Percentiles rank a stretch among this genome's conserved stretches.
These are phyloP conservation scores for Campylorhamphus procurvoides DNA, from an alignment of 2,113 vertebrate genomes.

Conservation along the genomic window DNA sequence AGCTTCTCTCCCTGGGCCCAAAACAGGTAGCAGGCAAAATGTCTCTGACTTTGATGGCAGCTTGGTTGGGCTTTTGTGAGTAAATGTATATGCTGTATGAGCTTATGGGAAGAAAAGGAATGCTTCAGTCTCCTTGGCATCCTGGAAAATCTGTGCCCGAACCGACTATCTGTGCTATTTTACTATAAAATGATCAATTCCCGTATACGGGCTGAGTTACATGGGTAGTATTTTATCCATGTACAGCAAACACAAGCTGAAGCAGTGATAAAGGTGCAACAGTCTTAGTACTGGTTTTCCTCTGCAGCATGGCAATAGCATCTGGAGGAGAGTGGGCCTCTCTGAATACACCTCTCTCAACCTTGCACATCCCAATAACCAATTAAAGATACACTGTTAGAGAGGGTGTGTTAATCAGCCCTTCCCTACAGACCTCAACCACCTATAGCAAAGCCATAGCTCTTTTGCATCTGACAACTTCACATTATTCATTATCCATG, in stretches of 20 bases:
- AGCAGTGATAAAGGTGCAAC: not conserved
- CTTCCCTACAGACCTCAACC: not conserved
- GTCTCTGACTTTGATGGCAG: not conserved
- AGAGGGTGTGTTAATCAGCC: not conserved
- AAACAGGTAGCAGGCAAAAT: not conserved
- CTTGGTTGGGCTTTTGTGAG: not conserved
- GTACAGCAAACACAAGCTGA: not conserved
- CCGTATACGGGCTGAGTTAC: not conserved
- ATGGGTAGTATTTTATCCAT: not conserved
- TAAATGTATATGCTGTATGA: not conserved
- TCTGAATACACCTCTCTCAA: not conserved
- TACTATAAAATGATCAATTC: not conserved
- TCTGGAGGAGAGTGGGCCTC: not conserved
- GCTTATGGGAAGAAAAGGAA: not conserved
- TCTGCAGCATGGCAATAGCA: not conserved
- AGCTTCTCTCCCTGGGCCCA: not conserved
- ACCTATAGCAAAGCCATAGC: not conserved
- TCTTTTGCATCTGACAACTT: not conserved
- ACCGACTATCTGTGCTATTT: not conserved
- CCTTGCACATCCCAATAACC: not conserved
- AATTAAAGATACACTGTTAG: not conserved
- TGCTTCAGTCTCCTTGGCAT: not conserved
- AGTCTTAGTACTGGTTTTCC: not conserved
- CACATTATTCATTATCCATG: not conserved
- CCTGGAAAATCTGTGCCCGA: not conserved